Conservation (phyloP, 2,113 vertebrate genomes). For the Nasalis larvatus region DNA sequence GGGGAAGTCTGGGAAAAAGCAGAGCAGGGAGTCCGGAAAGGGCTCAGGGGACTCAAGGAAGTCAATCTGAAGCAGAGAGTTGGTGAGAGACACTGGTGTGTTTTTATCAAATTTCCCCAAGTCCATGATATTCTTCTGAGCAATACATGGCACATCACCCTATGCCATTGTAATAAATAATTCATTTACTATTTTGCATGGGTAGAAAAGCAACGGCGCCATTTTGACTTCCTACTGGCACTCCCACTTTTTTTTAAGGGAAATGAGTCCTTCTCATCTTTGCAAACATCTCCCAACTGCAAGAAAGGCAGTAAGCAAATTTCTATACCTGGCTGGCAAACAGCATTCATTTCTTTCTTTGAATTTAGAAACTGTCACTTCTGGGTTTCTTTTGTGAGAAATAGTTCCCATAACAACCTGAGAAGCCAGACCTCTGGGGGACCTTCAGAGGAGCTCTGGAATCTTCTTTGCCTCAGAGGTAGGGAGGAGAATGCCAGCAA, state of each 20-base stretch:
- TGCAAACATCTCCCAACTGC: not conserved
- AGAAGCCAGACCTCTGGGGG: constrained; percentile 33
- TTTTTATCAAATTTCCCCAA: not conserved
- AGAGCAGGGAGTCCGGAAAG: not conserved
- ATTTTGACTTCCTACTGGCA: not conserved
- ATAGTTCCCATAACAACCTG: constrained; percentile 71
- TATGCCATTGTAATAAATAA: not conserved
- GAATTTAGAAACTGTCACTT: constrained; percentile 46
- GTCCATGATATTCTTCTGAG: not conserved
- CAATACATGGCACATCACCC: not conserved
- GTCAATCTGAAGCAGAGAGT: not conserved
- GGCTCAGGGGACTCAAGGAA: not conserved
- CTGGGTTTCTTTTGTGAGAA: constrained; percentile 54
- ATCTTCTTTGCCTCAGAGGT: constrained; percentile 34
- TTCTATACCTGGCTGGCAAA: not conserved
- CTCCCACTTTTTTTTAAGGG: not conserved
- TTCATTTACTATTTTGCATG: not conserved
- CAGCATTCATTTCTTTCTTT: not conserved
- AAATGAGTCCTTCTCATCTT: not conserved
- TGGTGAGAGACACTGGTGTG: not conserved
- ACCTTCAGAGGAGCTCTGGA: constrained; percentile 33
- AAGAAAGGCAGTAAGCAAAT: not conserved
- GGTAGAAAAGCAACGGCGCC: not conserved
- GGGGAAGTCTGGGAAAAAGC: not conserved
- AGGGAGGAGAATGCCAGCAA: not conserved